Base-by-base conservation (phyloP, 2,113 vertebrate genomes). In the Abramis brama region DNA sequence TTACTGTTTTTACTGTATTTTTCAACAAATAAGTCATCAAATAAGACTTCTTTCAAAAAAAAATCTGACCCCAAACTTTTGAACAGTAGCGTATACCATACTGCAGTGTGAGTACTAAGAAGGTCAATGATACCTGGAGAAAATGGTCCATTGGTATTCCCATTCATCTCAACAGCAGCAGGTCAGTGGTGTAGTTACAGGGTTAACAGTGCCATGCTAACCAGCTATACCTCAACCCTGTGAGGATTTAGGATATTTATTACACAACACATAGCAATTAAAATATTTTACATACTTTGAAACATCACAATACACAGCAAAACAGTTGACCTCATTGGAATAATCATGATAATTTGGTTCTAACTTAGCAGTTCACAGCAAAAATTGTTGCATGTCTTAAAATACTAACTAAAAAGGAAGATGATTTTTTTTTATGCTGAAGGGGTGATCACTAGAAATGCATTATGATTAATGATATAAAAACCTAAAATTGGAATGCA, bases 221-320 rank as follows among this genome's bases (percentile, higher is more conserved):
- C 71, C 71, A 74, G 39, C 11, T n/a, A 57, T 23, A 82, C 17
- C 33, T 71, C 19, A 0, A 39, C 19, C 68, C 9, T 23, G 8
- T 52, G 45, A 23, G 45, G n/a, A 78, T 71, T 86, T 76, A 74
- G 84, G 23, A 47, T 13, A 79, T 86, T 84, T 86, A 86, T 86
- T 86, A 59, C 55, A 85, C 77, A 73, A n/a, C 52, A 79, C 64
- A 82, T n/a, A 81, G 55, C 68, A 87, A 27, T 76, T 50, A 4
- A 76, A 27, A 30, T 13, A 23, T 57, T 57, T 39, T 19, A 80
- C 59, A 80, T n/a, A 71, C 21, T 60, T 57, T 79, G 2, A 11
- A 33, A 79, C 33, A 60, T 59, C 33, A 60, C n/a, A 19, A 78
- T 59, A 36, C 12, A 39, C 30, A 36, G 13, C 27, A 27, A 52